Evolutionary conservation across 2,113 vertebrate genomes (phyloP), one percentile per base, ranked within the genome.

Genomic region (Cricetomys ansorgei): DNA sequence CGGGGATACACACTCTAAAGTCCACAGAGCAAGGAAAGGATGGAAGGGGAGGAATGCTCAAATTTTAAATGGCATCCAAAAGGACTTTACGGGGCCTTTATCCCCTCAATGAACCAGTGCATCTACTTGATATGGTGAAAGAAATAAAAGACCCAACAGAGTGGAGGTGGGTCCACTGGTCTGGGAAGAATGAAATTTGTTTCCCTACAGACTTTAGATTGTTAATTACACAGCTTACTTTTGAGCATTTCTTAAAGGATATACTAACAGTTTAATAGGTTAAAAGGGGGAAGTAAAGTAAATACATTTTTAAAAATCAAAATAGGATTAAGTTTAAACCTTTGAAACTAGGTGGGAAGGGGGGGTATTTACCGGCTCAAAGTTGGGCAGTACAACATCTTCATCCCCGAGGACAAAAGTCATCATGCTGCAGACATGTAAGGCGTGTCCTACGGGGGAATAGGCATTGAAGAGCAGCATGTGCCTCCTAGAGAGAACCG

Each of bases 371-470:
- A 99, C 99, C 98, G 99, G 99, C 94, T 98, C 98, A 67, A 99
- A 99, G 91, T 97, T 77, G 97, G 98, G 97, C 92, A 99, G 98
- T 96, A 99, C 97, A 62, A 92, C 93, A 53, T 99, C 99, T 96
- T 99, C 99, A 69, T 99, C 99, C 94, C 99, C 99, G 83, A 99
- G 98, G 79, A 99, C 94, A 93, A 99, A 99, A 0, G 98, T 98
- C 7, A 98, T 98, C 97, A 97, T 98, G 97, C 99, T 99, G 97
- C 98, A 99, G 75, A 99, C 96, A 37, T 99, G 99, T 90, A 99
- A 34, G 89, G 99, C 95, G 91, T 99, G 98, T 1, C 99, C 99
- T 57, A 99, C 57, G 0, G 98, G 91, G 85, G 98, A 98, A 31
- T 94, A 98, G 0, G 97, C 95, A 7, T 97, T 98, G 90, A 99